phyloP scores from a whole-genome alignment of 2,888 invertebrate genomes.

The Maniola hyperantus region DNA sequence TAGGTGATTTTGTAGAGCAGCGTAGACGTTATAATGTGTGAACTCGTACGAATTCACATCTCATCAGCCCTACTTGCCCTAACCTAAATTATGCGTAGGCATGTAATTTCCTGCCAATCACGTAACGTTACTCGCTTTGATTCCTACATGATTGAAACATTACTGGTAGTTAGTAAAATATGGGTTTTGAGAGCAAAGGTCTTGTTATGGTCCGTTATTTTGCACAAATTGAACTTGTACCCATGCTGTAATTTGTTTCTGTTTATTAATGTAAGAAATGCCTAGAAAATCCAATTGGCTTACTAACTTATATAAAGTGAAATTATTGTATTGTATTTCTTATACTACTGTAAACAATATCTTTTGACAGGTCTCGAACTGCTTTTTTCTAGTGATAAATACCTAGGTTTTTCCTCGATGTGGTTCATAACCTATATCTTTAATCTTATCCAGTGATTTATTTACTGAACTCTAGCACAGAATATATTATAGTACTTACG shows the following conservation, averaged over 20 bases:
- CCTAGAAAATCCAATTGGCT: neutral
- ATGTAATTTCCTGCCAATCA: constrained; percentile 38
- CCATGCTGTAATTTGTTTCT: constrained; percentile 10
- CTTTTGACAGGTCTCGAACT: no score
- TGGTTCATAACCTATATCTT: no score
- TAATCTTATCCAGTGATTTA: no score
- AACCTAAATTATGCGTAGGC: constrained; percentile 29
- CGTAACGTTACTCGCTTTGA: constrained; percentile 28
- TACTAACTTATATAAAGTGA: neutral
- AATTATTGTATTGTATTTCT: neutral
- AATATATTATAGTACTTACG: no score
- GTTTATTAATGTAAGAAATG: neutral
- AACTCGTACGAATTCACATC: constrained; percentile 4
- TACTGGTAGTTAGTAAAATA: constrained; percentile 21
- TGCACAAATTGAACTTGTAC: constrained; percentile 9
- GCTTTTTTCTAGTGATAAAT: no score
- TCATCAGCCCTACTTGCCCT: constrained; percentile 14
- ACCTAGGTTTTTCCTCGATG: no score
- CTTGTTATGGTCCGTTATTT: constrained; percentile 13
- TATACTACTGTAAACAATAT: neutral
- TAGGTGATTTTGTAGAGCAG: neutral
- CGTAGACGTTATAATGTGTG: neutral
- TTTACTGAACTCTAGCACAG: no score
- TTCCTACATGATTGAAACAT: constrained; percentile 26
- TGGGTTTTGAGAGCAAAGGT: constrained; percentile 24